Conservation (phyloP, 2,888 invertebrate species). For the Morpho deidamia region DNA sequence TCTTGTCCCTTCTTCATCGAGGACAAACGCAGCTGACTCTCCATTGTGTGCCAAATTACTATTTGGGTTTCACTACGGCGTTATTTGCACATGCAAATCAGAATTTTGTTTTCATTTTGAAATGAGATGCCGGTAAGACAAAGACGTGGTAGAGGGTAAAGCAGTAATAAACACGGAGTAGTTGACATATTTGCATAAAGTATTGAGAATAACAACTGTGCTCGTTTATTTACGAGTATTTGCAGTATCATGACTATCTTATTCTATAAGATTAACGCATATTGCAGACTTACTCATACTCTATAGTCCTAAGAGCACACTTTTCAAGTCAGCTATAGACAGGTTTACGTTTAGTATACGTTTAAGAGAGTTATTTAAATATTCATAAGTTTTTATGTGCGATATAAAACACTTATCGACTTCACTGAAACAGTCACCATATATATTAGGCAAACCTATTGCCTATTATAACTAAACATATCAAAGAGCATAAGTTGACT, state of each 20-base stretch:
- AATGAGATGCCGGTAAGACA: slow-evolving; percentile 34
- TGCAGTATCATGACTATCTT: background rate
- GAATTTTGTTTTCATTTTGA: slow-evolving; percentile 66
- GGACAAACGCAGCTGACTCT: slow-evolving; percentile 53
- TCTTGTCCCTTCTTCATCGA: slow-evolving; percentile 42
- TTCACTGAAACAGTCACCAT: too few species aligned
- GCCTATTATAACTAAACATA: too few species aligned
- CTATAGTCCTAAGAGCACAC: too few species aligned
- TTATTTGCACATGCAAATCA: slow-evolving; percentile 77
- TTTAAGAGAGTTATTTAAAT: too few species aligned
- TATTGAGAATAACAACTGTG: slow-evolving; percentile 68
- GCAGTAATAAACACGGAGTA: slow-evolving; percentile 25
- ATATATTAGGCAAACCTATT: too few species aligned
- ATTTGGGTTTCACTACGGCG: slow-evolving; percentile 70
- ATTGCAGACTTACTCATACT: too few species aligned
- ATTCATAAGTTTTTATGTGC: too few species aligned
- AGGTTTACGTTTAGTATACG: too few species aligned
- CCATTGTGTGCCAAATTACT: slow-evolving; percentile 71
- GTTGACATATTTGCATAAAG: slow-evolving; percentile 62
- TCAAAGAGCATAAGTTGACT: too few species aligned
- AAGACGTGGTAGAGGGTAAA: slow-evolving; percentile 29
- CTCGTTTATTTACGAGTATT: slow-evolving; percentile 36
- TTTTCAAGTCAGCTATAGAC: too few species aligned
- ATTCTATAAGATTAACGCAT: too few species aligned
- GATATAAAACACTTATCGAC: too few species aligned